phyloP scores from a whole-genome alignment of 1,140 invertebrate species.

The Solen grandis region DNA sequence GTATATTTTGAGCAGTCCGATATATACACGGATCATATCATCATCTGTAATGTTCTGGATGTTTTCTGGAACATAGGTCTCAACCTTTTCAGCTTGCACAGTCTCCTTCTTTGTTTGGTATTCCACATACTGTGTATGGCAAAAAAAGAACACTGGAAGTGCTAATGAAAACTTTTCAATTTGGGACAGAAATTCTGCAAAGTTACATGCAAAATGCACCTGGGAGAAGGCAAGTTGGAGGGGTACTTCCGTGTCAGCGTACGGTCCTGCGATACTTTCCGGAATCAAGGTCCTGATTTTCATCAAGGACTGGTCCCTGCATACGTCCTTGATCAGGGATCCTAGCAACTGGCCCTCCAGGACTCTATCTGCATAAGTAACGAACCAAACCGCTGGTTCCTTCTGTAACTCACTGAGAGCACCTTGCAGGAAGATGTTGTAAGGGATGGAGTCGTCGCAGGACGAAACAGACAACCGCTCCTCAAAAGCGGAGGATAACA shows the following conservation, averaged over 20 bases:
- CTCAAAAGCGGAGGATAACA: conserved; percentile 24
- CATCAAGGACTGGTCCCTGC: not conserved
- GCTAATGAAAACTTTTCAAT: conserved; percentile 9
- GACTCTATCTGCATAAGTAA: conserved; percentile 17
- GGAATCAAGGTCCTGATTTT: conserved; percentile 17
- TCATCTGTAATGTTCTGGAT: not conserved
- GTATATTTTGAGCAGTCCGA: not conserved
- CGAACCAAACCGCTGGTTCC: conserved; percentile 25
- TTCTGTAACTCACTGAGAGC: conserved; percentile 10
- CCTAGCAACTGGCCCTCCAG: conserved; percentile 33
- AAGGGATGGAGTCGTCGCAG: conserved; percentile 37
- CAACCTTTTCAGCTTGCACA: not conserved
- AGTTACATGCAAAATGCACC: conserved; percentile 5
- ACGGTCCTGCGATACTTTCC: not conserved
- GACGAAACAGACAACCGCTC: conserved; percentile 28
- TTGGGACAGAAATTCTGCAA: conserved; percentile 16
- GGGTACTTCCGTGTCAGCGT: conserved; percentile 21
- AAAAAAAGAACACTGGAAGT: conserved; percentile 20
- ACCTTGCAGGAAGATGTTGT: conserved; percentile 19
- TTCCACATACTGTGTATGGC: not conserved
- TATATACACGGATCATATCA: conserved; percentile 13
- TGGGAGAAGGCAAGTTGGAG: not conserved
- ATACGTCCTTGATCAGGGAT: conserved; percentile 6
- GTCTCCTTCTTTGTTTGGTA: not conserved
- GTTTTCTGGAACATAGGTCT: no score